Percentiles rank a stretch among this genome's conserved stretches.
phyloP scores from a whole-genome alignment of 2,797 vertebrate genomes.

The Euthynnus affinis region DNA sequence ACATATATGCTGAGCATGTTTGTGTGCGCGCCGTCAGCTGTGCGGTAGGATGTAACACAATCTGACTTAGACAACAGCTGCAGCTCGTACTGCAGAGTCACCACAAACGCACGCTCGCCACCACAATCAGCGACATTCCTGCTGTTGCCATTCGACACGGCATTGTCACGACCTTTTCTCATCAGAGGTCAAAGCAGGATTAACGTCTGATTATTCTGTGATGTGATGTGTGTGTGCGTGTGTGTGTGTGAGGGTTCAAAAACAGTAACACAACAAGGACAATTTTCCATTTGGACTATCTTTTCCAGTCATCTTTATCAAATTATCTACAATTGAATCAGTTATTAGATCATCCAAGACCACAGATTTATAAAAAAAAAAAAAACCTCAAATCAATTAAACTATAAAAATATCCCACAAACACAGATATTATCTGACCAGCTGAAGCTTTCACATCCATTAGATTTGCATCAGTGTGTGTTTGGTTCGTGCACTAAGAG shows the following conservation, averaged over 20 bases:
- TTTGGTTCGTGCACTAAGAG: neutral
- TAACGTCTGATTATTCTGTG: neutral
- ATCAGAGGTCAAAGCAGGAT: neutral
- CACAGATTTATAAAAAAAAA: neutral
- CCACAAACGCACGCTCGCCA: slow-evolving; percentile 33
- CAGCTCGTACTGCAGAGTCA: slow-evolving; percentile 47
- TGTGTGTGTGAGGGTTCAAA: neutral
- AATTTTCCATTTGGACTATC: neutral
- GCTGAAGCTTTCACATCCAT: neutral
- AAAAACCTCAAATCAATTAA: neutral
- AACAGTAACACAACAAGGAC: neutral
- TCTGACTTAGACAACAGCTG: slow-evolving; percentile 71
- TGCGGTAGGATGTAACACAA: slow-evolving; percentile 69
- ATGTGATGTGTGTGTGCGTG: neutral
- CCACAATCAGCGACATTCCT: slow-evolving; percentile 36
- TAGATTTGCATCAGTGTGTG: neutral
- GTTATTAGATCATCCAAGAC: neutral
- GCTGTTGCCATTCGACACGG: slow-evolving; percentile 4
- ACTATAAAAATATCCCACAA: neutral
- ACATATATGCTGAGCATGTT: slow-evolving; percentile 42
- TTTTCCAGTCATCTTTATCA: neutral
- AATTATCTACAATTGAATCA: neutral
- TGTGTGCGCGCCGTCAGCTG: slow-evolving; percentile 57
- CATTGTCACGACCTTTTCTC: slow-evolving; percentile 21
- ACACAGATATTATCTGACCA: neutral